Base-by-base conservation (phyloP, 2,797 vertebrate genomes). In the Halcyon chelicuti region DNA sequence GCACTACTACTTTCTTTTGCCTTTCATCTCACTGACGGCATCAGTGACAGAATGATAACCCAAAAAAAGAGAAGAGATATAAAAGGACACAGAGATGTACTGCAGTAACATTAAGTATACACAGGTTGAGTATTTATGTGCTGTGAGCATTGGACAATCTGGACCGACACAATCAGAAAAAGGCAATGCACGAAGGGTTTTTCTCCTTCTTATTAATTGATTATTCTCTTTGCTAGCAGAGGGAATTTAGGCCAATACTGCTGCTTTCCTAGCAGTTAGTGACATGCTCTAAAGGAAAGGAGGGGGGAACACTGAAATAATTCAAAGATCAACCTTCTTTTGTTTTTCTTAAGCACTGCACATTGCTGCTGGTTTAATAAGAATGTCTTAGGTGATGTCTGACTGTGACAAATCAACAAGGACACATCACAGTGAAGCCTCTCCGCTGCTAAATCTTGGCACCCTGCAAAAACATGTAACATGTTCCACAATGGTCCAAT, bases 161-260 rank as follows among this genome's bases (percentile, higher is more conserved):
- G 23, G 13, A 72, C 73, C 91, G 93, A 94, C 46, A 84, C 88
- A 95, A 39, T 55, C n/a, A 93, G 91, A 89, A 96, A 93, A 95
- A 94, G 62, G 65, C 28, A 94, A 66, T 60, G 70, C 39, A 72
- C 51, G 88, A 78, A 88, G 83, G 70, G 67, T 31, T 95, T 82
- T 67, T 79, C 94, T 97, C 83, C 63, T 73, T 92, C 78, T 72
- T 77, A 67, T 63, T 96, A 88, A 93, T 83, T 73, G 33, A 68
- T 91, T 96, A 95, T 78, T 96, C 78, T 93, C 95, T 96, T 96
- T 97, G 78, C 71, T 92, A 90, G 72, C 75, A 65, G 13, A 92
- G 25, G 35, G 63, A 95, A 93, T 97, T 91, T 39, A 94, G 89
- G 76, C 86, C 72, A 79, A 33, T 51, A 82, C 46, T 61, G 25